A percentile compares a stretch with the other conserved stretches of the same genome.
phyloP scores from a whole-genome alignment of 1,140 invertebrate genomes.

The Cecropterus lyciades region DNA sequence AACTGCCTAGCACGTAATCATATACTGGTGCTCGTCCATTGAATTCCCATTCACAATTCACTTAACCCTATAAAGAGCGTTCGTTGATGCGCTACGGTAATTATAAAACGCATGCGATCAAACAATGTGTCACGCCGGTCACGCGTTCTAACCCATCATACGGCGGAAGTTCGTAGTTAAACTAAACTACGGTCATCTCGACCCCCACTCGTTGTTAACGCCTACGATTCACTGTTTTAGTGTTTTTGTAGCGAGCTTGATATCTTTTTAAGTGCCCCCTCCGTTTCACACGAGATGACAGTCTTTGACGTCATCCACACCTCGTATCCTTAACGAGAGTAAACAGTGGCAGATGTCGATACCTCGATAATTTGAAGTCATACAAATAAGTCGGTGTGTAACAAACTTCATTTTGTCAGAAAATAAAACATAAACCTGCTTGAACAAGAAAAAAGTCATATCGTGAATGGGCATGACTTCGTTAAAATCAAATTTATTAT shows the following conservation, averaged over 20 bases:
- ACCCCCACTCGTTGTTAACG: constrained; percentile 56
- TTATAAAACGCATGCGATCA: constrained; percentile 31
- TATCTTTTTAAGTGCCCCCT: constrained; percentile 67
- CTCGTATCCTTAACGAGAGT: constrained; percentile 46
- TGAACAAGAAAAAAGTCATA: background rate
- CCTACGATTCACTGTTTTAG: constrained; percentile 60
- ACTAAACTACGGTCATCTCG: constrained; percentile 71
- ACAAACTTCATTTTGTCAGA: background rate
- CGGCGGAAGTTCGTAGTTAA: constrained; percentile 75
- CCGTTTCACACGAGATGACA: constrained; percentile 55
- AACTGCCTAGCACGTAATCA: background rate
- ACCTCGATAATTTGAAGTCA: constrained; percentile 4
- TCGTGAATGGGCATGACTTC: background rate
- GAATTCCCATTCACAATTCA: constrained; percentile 12
- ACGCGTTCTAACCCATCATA: constrained; percentile 47
- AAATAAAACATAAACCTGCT: background rate
- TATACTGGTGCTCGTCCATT: background rate
- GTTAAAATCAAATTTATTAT: constrained; percentile 25
- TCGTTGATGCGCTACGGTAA: constrained; percentile 6
- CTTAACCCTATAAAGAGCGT: background rate
- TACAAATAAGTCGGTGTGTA: constrained; percentile 14
- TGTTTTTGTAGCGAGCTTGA: constrained; percentile 48
- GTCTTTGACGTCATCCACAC: constrained; percentile 45
- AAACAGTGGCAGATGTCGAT: constrained; percentile 44
- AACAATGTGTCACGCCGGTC: constrained; percentile 59